These are phyloP conservation scores for Lepidochrysops patricia DNA, from an alignment of 2,888 invertebrate genomes.

Conservation along the genomic window DNA sequence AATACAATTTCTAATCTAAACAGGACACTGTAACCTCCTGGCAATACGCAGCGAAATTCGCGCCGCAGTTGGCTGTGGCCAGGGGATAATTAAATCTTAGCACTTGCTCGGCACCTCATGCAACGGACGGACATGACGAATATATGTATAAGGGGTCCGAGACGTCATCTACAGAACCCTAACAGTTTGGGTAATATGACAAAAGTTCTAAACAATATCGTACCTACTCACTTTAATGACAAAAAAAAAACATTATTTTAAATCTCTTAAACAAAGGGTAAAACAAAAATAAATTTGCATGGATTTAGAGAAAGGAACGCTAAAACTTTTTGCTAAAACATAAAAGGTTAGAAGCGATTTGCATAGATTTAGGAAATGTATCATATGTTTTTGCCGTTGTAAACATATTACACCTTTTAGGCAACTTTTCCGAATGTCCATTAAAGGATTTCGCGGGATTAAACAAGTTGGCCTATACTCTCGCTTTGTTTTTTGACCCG, in stretches of 20 bases:
- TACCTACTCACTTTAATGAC: no score
- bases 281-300: not conserved
- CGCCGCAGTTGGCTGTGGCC: no score
- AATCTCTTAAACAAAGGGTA: not conserved
- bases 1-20: no score
- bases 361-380: slow-evolving; percentile 5
- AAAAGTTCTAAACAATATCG: no score
- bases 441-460: slow-evolving; percentile 58
- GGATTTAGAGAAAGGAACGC: not conserved
- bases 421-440: slow-evolving; percentile 48
- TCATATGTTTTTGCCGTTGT: not conserved
- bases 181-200: no score
- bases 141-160: no score
- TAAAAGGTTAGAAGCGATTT: slow-evolving; percentile 1
- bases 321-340: not conserved
- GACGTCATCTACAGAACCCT: no score
- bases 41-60: no score
- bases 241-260: not conserved
- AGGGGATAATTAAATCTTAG: no score
- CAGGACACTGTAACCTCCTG: no score
- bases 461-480: slow-evolving; percentile 32
- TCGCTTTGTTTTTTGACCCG: slow-evolving; percentile 11
- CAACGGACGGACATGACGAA: no score
- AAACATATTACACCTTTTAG: slow-evolving; percentile 39
- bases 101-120: no score